These are phyloP conservation scores for Sminthurides bifidus DNA, from an alignment of 1,140 invertebrate species.

Conservation along the genomic window DNA sequence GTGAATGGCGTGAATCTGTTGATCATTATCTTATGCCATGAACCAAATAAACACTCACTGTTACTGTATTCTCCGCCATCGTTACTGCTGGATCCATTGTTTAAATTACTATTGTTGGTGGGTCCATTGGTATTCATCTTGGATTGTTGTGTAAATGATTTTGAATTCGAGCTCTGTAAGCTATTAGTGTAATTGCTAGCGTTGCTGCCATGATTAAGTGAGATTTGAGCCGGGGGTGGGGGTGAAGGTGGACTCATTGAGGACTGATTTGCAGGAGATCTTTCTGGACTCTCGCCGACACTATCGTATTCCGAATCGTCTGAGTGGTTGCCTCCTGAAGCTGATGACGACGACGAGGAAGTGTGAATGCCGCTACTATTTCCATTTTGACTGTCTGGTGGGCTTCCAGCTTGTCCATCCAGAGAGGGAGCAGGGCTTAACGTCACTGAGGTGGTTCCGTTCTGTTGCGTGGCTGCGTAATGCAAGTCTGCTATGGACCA, in stretches of 20 bases:
- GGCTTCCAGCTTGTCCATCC: constrained; percentile 72
- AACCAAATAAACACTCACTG: constrained; percentile 26
- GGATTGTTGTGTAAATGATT: constrained; percentile 28
- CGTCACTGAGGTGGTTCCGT: constrained; percentile 55
- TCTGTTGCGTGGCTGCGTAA: constrained; percentile 29
- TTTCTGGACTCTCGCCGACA: constrained; percentile 35
- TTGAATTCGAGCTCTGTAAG: constrained; percentile 9
- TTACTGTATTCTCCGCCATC: constrained; percentile 31
- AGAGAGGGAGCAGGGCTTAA: constrained; percentile 76
- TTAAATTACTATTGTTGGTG: constrained; percentile 13
- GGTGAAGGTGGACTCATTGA: constrained; percentile 23
- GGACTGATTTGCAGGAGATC: constrained; percentile 33
- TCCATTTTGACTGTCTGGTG: constrained; percentile 50
- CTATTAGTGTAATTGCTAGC: constrained; percentile 21
- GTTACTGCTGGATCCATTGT: constrained; percentile 6
- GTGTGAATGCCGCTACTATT: constrained; percentile 32
- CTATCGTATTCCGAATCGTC: constrained; percentile 56
- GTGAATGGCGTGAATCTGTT: no score
- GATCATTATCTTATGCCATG: constrained; percentile 1
- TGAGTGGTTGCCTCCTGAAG: constrained; percentile 39
- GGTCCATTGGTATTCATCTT: no score
- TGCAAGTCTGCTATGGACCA: constrained; percentile 32
- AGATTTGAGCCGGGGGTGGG: constrained; percentile 20
- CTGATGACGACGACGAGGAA: constrained; percentile 39
- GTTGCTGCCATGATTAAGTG: constrained; percentile 14